These are phyloP conservation scores for Nematopogon swammerdamellus DNA, from an alignment of 2,888 invertebrate genomes.

Conservation along the genomic window DNA sequence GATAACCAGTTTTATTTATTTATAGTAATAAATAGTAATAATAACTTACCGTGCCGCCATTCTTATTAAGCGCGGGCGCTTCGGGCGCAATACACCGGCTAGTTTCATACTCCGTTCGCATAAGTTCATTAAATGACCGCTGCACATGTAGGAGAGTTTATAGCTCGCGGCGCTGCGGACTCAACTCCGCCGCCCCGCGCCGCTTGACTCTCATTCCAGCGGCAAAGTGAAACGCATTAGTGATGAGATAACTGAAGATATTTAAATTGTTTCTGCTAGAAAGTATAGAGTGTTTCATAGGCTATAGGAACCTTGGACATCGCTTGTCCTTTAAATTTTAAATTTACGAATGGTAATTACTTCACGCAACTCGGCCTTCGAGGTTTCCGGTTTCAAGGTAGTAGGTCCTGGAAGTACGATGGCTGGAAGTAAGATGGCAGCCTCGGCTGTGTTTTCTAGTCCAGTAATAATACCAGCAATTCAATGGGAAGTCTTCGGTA, in stretches of 20 bases:
- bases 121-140: not conserved
- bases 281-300: not conserved
- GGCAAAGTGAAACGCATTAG: not conserved
- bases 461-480: no score
- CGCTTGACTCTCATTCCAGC: not conserved
- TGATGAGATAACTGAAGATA: not conserved
- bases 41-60: not conserved
- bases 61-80: not conserved
- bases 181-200: not conserved
- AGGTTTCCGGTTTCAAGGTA: no score
- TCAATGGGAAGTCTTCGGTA: no score
- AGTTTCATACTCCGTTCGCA: not conserved
- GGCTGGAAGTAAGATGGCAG: no score
- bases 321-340: no score
- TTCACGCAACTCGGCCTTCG: no score
- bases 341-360: no score
- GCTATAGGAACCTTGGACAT: no score
- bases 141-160: not conserved
- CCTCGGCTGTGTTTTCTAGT: no score
- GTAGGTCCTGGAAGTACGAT: no score
- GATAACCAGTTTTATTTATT: not conserved
- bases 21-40: not conserved
- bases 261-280: not conserved
- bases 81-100: not conserved
- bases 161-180: not conserved